Conservation (phyloP, 1,140 invertebrate species). For the Halesus radiatus region DNA sequence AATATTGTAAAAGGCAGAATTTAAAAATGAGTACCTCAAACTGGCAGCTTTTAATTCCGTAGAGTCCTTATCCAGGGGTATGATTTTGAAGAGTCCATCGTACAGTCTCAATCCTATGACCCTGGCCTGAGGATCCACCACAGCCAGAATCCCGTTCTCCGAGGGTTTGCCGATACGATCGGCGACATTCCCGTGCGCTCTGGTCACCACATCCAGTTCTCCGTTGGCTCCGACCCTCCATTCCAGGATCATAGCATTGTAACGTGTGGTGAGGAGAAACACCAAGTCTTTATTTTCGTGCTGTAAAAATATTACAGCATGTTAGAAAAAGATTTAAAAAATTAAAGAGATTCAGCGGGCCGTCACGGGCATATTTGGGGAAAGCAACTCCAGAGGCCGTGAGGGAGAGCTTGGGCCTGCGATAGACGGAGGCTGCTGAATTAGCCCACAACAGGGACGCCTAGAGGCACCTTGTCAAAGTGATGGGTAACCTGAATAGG, state of each 20-base stretch:
- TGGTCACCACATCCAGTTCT: conserved; percentile 93
- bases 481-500: no score
- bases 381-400: no score
- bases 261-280: conserved; percentile 93
- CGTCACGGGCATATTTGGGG: no score
- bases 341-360: no score
- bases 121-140: conserved; percentile 95
- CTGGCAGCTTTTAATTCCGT: conserved; percentile 95
- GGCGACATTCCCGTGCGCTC: conserved; percentile 96
- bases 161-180: conserved; percentile 91
- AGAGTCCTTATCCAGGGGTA: conserved; percentile 93
- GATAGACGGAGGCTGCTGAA: no score
- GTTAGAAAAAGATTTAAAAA: no score
- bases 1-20: no score
- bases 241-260: conserved; percentile 98
- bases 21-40: conserved; percentile 75
- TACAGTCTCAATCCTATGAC: conserved; percentile 96
- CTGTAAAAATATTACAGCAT: conserved; percentile 69
- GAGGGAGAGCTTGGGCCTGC: no score
- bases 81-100: conserved; percentile 98
- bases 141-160: conserved; percentile 94
- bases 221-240: conserved; percentile 78
- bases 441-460: no score
- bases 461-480: no score
- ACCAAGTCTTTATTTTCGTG: conserved; percentile 94